These are phyloP conservation scores for Physocephala rufipes DNA, from an alignment of 2,888 invertebrate species.

Conservation along the genomic window DNA sequence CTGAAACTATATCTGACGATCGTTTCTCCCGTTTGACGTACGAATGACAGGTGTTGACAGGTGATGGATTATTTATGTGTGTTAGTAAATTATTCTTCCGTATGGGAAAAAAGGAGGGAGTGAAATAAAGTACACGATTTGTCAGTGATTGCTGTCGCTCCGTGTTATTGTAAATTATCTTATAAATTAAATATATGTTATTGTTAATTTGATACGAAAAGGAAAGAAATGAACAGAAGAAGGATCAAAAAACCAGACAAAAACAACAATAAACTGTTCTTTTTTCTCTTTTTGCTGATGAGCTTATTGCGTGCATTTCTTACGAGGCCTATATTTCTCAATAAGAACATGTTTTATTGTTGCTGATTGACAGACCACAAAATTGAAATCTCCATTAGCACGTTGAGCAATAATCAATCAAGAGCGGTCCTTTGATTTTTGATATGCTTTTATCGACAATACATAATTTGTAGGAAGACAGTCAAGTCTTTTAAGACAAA, in stretches of 20 bases:
- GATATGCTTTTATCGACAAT: slow-evolving; percentile 16
- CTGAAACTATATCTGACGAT: not conserved
- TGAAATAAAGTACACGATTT: slow-evolving; percentile 1
- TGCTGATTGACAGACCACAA: slow-evolving; percentile 29
- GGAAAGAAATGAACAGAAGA: not conserved
- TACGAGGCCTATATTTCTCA: not conserved
- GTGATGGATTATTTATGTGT: slow-evolving; percentile 62
- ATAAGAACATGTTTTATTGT: not conserved
- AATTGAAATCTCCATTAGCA: slow-evolving; percentile 16
- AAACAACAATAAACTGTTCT: too few species aligned
- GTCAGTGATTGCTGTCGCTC: slow-evolving; percentile 22
- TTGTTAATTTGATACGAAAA: not conserved
- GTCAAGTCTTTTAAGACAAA: too few species aligned
- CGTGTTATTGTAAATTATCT: slow-evolving; percentile 15
- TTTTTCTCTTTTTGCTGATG: slow-evolving; percentile 10
- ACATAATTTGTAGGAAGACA: slow-evolving; percentile 22
- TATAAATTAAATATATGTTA: too few species aligned
- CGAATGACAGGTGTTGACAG: slow-evolving; percentile 66
- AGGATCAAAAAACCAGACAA: too few species aligned
- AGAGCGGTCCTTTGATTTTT: slow-evolving; percentile 2
- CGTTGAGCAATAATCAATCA: slow-evolving; percentile 22
- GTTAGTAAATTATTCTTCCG: not conserved
- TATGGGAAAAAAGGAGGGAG: too few species aligned
- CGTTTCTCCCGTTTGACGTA: slow-evolving; percentile 48
- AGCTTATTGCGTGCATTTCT: slow-evolving; percentile 33